Evolutionary conservation across 2,797 vertebrate genomes (phyloP).

Genomic region (Meriones psammophilus): DNA sequence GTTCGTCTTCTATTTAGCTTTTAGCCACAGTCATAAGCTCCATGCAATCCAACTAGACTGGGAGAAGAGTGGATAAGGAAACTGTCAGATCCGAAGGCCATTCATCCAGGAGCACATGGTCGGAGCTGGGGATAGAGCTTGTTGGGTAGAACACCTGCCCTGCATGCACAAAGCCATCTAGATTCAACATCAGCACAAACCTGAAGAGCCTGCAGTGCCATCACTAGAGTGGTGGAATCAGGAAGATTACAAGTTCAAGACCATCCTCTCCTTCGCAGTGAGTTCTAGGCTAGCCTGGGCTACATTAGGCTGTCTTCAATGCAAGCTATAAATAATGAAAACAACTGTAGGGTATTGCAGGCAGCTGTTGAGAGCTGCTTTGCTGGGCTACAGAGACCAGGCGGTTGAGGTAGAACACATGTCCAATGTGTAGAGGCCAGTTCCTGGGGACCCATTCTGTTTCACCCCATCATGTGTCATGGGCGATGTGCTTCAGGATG

Average conservation of each 20-base stretch:
- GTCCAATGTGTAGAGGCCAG: too few species aligned
- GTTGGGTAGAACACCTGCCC: not conserved
- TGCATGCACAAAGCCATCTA: not conserved
- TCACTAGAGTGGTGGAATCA: not conserved
- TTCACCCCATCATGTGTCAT: fast-evolving
- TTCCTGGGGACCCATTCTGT: not conserved
- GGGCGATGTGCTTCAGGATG: not conserved
- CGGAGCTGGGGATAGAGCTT: not conserved
- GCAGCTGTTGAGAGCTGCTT: not conserved
- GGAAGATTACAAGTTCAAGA: not conserved
- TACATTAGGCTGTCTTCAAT: not conserved
- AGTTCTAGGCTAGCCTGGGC: not conserved
- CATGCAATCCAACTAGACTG: not conserved
- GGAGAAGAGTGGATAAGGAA: not conserved
- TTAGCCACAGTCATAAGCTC: not conserved
- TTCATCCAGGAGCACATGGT: not conserved
- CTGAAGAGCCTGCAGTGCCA: not conserved
- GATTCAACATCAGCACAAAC: not conserved
- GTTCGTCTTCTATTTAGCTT: not conserved
- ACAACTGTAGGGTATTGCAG: not conserved
- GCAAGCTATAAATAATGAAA: not conserved
- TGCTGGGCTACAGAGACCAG: not conserved
- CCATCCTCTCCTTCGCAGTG: not conserved
- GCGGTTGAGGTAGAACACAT: not conserved
- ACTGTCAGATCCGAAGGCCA: not conserved